Base-by-base conservation (phyloP, 2,113 vertebrate species). In the Natator depressus region DNA sequence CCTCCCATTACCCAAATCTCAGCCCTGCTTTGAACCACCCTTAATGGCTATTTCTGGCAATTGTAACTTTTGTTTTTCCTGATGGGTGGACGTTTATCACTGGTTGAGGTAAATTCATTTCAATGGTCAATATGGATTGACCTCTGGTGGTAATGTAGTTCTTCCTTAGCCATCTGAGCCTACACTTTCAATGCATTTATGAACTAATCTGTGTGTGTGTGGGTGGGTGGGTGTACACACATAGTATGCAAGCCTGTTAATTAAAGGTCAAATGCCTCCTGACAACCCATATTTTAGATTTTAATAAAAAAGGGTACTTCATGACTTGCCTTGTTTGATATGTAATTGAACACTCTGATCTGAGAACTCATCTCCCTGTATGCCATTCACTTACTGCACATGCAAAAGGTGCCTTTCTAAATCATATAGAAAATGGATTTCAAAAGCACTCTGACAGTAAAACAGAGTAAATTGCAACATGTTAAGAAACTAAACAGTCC, bases 401-500 rank as follows among this genome's bases (percentile, higher is more conserved):
- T 19, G 25, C 82, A 89, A 42, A 76, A 55, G 4, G 14, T 87
- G 38, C 19, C 25, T 75, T 80, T 47, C 53, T 46, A 90, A 78
- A 22, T 78, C 24, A 20, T 10, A 47, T 22, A 84, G 38, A 22
- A 14, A 19, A 20, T 4, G 22, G 14, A 42, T 81, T 62, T 89
- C 75, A 80, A 81, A 87, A 59, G 27, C 9, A 54, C 17, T 75
- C 72, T 89, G 80, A 81, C 46, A 81, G 31, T 46, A 62, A 80
- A 49, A 54, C 8, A 14, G 49, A 46, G 42, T 14, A 62, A 17
- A 35, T 2, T 80, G 31, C 17, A 72, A 72, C 25, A 35, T 3
- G 0, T 13, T 84, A 31, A 11, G 47, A 84, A 84, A 80, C 11
- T 0, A 2, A 57, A 4, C 47, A 80, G 16, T 19, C 29, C 38